Conservation (phyloP, 2,797 vertebrate species). For the Zenarchopterus dispar region DNA sequence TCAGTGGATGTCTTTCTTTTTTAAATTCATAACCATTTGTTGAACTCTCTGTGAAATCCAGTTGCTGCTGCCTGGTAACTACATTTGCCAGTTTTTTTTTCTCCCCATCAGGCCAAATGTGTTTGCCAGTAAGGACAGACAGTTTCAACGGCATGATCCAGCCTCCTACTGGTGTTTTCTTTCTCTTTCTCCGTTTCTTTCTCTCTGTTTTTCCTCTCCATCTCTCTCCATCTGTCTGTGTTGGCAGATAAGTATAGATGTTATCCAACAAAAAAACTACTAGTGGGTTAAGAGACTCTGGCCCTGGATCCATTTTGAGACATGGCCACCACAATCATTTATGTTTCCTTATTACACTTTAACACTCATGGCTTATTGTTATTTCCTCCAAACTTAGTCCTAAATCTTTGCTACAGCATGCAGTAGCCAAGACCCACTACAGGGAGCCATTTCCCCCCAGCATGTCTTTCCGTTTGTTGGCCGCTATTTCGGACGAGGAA, state of each 20-base stretch:
- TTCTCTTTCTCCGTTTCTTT: constrained; percentile 12
- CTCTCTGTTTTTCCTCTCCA: constrained; percentile 22
- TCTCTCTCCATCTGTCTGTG: constrained; percentile 55
- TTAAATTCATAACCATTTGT: constrained; percentile 22
- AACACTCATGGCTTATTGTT: constrained; percentile 28
- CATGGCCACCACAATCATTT: constrained; percentile 9
- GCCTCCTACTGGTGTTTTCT: constrained; percentile 26
- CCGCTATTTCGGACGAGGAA: constrained; percentile 46
- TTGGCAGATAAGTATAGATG: constrained; percentile 41
- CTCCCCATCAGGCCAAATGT: constrained; percentile 38
- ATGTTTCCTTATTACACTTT: constrained; percentile 18
- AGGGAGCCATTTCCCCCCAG: constrained; percentile 56
- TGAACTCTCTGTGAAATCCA: constrained; percentile 44
- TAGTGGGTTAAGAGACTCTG: constrained; percentile 16
- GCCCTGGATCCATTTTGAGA: constrained; percentile 17
- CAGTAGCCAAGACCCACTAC: constrained; percentile 45
- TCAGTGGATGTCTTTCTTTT: too few relatives aligned
- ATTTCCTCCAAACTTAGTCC: constrained; percentile 10
- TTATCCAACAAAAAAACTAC: constrained; percentile 25
- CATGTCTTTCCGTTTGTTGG: constrained; percentile 55
- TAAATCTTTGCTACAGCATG: constrained; percentile 16
- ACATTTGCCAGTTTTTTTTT: constrained; percentile 43
- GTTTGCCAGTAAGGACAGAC: constrained; percentile 64
- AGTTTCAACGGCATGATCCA: constrained; percentile 57
- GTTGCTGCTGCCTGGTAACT: constrained; percentile 30